Evolutionary conservation across 2,797 vertebrate species (phyloP), one percentile per base, ranked within the genome.

Genomic region (Pangasius djambal): DNA sequence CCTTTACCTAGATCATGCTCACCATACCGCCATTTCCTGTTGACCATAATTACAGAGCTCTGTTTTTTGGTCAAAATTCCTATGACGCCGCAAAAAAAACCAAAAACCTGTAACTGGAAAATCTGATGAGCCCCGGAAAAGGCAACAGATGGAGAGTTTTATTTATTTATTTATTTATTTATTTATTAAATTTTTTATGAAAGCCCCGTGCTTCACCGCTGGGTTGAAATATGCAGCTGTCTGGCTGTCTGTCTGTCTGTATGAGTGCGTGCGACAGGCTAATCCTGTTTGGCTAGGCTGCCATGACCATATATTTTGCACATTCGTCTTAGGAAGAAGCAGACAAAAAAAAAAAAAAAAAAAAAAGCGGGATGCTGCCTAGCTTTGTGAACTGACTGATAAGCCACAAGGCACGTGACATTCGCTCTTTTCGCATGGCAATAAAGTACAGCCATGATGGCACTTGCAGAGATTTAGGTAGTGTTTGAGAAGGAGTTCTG

Each of bases 141-240:
- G 28, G 34, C 85, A 91, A 87, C 92, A 93, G 91, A 92, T 91
- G 91, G 90, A 91, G 88, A 77, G 34, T 87, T 91, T 34, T 89
- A 34, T 77, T 16, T n/a, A 4, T 37, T 91, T 85, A 52, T 84
- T 88, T 86, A 9, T 83, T 77, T 52, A 40, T 34, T 79, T 63
- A 44, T 48, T 89, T 88, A 8, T 40, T 40, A 40, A 40, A 40
- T 86, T 83, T 75, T 50, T 67, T 0, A 15, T 48, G 50, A 74
- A 22, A 44, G 69, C 83, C 85, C 85, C 79, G 74, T 63, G 85
- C 74, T 74, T 89, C 81, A 84, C 84, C 48, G 18, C 87, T 87
- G 88, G 74, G 72, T 50, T 88, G 85, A 91, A 87, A 89, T 74
- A 52, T 83, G 83, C 89, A 90, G 70, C 40, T 40, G 40, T 40